Base-by-base conservation (phyloP, 2,888 invertebrate species). In the Dasysyrphus tricinctus region DNA sequence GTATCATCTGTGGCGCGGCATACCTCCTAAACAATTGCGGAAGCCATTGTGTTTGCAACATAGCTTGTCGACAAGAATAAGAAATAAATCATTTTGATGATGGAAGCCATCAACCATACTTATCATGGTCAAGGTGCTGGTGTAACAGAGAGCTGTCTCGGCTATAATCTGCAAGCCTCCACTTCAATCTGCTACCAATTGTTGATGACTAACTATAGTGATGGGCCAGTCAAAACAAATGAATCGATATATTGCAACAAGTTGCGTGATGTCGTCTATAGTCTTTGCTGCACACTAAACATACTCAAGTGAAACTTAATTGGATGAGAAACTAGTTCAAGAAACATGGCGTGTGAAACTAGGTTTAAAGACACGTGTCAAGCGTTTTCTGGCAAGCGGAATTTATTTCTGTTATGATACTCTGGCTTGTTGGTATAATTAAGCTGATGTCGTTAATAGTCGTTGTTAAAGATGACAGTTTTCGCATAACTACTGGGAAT, bases 41-140 rank as follows among this genome's bases (percentile, higher is more conserved):
- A 86, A 86, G 82, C 74, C n/a, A 49, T 79, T 70, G 39, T 75
- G 47, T 56, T 29, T 69, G 44, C n/a, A 74, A 63, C 70, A 65
- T 8, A 19, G 12, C 65, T 59, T 77, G 85, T 86, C 85, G 77
- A 81, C 75, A 82, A 77, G 19, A 74, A 81, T 86, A 69, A 81
- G 63, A 77, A 72, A 61, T 61, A 42, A 57, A 24, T 61, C 44
- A 54, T 72, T 83, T 67, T 63, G 72, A 72, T 63, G 72, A 72
- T 76, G 61, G 54, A 47, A 61, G 54, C 72, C 72, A 59, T 72
- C 34, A 24, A 76, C 54, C 80, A 65, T 34, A 14, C 14, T 59
- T 34, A 7, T 24, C 51, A 47, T 57, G 84, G 84, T 85, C 84
- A 85, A 85, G 34, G 74, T 42, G 24, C 24, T 24, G 56, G 49